Conservation (phyloP, 1,140 invertebrate species). For the Thaumatotibia leucotreta region DNA sequence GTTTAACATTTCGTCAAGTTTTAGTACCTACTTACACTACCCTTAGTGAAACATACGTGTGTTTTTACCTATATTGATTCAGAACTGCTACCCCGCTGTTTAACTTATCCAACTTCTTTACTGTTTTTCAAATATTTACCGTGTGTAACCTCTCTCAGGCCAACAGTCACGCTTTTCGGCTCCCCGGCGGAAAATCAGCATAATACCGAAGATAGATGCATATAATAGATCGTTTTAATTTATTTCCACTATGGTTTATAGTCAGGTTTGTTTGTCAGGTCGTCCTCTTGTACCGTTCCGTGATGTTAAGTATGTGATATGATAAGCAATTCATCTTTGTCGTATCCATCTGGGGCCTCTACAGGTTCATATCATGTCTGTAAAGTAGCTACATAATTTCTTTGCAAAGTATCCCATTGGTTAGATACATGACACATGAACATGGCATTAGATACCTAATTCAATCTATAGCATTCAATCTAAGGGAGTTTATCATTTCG, state of each 20-base stretch:
- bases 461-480: no score
- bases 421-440: no score
- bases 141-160: conserved; percentile 34
- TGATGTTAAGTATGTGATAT: background rate
- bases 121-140: background rate
- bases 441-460: no score
- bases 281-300: background rate
- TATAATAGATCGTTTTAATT: conserved; percentile 48
- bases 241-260: conserved; percentile 17
- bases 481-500: no score
- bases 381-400: no score
- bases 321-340: background rate
- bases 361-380: no score
- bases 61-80: no score
- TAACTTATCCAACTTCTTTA: background rate
- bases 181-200: conserved; percentile 52
- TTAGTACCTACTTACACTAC: no score
- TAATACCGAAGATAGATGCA: conserved; percentile 40
- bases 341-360: background rate
- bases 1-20: no score
- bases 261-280: conserved; percentile 1
- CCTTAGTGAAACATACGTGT: no score
- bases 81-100: no score
- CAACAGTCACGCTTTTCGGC: conserved; percentile 57
- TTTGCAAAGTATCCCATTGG: no score